phyloP scores from a whole-genome alignment of 2,113 vertebrate species.

The Lophotis ruficrista region DNA sequence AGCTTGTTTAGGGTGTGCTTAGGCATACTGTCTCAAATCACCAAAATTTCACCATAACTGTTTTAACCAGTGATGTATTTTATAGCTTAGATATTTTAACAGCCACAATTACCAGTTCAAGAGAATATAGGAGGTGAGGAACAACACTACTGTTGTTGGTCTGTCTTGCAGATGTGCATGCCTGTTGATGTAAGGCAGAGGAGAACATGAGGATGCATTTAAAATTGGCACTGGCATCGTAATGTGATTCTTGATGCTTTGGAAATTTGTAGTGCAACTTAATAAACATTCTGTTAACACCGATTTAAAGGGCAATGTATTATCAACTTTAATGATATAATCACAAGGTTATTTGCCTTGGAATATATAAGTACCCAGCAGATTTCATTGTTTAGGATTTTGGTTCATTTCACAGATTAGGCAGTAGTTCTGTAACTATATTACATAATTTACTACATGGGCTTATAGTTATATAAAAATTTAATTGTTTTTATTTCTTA shows the following conservation, averaged over 20 bases:
- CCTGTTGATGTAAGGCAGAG: neutral
- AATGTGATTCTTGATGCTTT: neutral
- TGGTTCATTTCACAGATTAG: slow-evolving; percentile 14
- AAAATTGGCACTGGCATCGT: neutral
- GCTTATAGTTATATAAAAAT: neutral
- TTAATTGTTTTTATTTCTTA: neutral
- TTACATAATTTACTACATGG: neutral
- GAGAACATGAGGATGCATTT: neutral
- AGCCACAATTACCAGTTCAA: neutral
- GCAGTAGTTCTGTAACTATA: neutral
- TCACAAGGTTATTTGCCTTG: neutral
- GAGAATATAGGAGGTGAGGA: neutral
- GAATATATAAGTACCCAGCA: neutral
- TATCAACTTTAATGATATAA: neutral
- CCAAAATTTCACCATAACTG: neutral
- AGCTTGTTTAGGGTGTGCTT: neutral
- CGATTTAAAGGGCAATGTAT: neutral
- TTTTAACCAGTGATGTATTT: neutral
- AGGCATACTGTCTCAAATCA: neutral
- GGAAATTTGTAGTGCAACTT: neutral
- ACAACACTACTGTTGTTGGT: neutral
- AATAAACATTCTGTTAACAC: neutral
- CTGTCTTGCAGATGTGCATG: neutral
- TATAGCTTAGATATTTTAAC: neutral
- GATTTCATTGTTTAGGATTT: neutral